A percentile compares a stretch with the other conserved stretches of the same genome.
Evolutionary conservation across 1,140 invertebrate genomes (phyloP).

Genomic region (Spodoptera frugiperda): DNA sequence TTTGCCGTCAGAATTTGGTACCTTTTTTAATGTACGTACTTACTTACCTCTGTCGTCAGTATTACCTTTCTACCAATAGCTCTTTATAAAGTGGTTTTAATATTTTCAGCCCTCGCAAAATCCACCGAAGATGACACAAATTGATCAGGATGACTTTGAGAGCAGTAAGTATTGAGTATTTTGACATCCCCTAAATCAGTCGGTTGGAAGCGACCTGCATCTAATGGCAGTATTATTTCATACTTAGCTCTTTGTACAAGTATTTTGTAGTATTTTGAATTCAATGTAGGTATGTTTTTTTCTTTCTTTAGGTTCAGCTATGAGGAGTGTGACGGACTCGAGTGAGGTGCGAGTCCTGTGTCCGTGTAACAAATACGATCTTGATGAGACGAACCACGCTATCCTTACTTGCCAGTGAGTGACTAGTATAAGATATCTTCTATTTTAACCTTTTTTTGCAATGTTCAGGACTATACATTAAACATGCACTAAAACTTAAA

Average conservation of each 20-base stretch:
- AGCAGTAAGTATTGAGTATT: slow-evolving; percentile 25
- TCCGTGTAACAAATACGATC: slow-evolving; percentile 57
- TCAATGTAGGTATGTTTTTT: too few species aligned
- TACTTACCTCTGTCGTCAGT: too few species aligned
- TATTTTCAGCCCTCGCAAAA: slow-evolving; percentile 65
- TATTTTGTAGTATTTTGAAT: too few species aligned
- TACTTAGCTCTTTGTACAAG: too few species aligned
- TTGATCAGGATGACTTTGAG: slow-evolving; percentile 47
- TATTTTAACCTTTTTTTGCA: too few species aligned
- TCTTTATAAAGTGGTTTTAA: not conserved
- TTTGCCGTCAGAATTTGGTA: too few species aligned
- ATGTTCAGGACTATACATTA: too few species aligned
- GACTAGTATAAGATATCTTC: not conserved
- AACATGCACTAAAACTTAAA: too few species aligned
- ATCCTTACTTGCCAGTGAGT: slow-evolving; percentile 54
- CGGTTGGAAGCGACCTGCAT: too few species aligned
- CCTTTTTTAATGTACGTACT: too few species aligned
- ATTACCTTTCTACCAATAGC: not conserved
- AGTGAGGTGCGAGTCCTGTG: slow-evolving; percentile 47
- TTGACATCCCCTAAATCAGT: too few species aligned
- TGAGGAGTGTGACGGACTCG: slow-evolving; percentile 7
- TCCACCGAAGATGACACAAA: slow-evolving; percentile 53
- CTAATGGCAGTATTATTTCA: not conserved
- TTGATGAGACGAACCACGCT: not conserved
- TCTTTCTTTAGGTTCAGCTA: slow-evolving; percentile 2